These are phyloP conservation scores for Bradypodion pumilum DNA, from an alignment of 2,797 vertebrate species.

Conservation along the genomic window DNA sequence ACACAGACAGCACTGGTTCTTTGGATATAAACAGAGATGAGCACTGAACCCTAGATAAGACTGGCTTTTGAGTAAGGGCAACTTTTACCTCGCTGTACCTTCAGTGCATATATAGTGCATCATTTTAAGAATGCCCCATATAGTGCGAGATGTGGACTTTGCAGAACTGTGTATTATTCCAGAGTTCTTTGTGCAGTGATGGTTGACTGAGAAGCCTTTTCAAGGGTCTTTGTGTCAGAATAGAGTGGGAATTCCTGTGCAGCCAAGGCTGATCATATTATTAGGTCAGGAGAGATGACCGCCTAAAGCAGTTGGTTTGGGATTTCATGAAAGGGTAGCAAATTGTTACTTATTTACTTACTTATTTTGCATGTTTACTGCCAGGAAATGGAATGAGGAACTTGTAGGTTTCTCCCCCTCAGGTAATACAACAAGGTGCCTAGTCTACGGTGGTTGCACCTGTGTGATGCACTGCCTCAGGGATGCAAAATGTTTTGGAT, in stretches of 20 bases:
- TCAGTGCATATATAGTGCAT: too few species aligned
- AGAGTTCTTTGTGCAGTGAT: neutral
- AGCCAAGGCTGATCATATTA: neutral
- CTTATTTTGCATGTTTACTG: neutral
- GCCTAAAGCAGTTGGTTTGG: neutral
- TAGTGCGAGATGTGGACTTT: neutral
- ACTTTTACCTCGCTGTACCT: too few species aligned
- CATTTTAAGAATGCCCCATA: constrained; percentile 33
- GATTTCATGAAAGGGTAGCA: neutral
- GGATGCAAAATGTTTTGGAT: neutral
- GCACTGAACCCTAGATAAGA: too few species aligned
- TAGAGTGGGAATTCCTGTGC: neutral
- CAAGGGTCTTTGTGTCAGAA: neutral
- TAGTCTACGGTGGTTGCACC: neutral
- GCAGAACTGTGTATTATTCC: neutral
- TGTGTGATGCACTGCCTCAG: neutral
- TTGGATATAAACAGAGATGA: too few species aligned
- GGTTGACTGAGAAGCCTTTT: neutral
- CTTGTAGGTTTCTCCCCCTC: neutral
- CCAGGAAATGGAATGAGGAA: neutral
- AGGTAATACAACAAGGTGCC: neutral
- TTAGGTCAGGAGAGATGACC: neutral
- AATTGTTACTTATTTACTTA: neutral
- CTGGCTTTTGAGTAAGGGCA: too few species aligned
- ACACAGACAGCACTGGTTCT: too few species aligned